These are phyloP conservation scores for Argyresthia goedartella DNA, from an alignment of 2,888 invertebrate genomes.

Conservation along the genomic window DNA sequence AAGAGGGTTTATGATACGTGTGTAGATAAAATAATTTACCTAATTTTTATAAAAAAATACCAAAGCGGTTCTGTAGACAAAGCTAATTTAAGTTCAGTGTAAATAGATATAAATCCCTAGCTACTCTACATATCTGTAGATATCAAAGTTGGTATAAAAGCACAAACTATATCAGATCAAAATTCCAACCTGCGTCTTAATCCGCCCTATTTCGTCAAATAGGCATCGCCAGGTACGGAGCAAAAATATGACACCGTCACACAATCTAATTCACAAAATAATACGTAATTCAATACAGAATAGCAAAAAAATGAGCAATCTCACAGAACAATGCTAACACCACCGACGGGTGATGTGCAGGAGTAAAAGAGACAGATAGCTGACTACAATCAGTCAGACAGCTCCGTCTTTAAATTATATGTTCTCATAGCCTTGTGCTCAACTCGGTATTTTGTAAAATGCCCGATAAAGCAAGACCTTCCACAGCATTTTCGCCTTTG, in stretches of 20 bases:
- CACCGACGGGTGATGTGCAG: neutral
- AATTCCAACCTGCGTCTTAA: slow-evolving; percentile 40
- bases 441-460: slow-evolving; percentile 8
- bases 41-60: too few relatives aligned
- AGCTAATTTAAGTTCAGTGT: too few relatives aligned
- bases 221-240: slow-evolving; percentile 36
- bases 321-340: slow-evolving; percentile 39
- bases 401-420: slow-evolving; percentile 69
- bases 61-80: too few relatives aligned
- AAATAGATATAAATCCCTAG: too few relatives aligned
- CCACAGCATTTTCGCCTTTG: too few relatives aligned
- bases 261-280: slow-evolving; percentile 70
- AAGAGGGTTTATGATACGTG: too few relatives aligned
- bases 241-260: slow-evolving; percentile 57
- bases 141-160: neutral
- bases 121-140: neutral
- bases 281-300: slow-evolving; percentile 60
- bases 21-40: too few relatives aligned
- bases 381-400: slow-evolving; percentile 28
- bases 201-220: slow-evolving; percentile 15
- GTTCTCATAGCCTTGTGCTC: slow-evolving; percentile 68
- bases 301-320: slow-evolving; percentile 61
- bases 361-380: slow-evolving; percentile 35
- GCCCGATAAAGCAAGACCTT: too few relatives aligned
- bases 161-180: neutral